phyloP scores from a whole-genome alignment of 92 coral and sea anemone species.

The Epizoanthus rinbou region DNA sequence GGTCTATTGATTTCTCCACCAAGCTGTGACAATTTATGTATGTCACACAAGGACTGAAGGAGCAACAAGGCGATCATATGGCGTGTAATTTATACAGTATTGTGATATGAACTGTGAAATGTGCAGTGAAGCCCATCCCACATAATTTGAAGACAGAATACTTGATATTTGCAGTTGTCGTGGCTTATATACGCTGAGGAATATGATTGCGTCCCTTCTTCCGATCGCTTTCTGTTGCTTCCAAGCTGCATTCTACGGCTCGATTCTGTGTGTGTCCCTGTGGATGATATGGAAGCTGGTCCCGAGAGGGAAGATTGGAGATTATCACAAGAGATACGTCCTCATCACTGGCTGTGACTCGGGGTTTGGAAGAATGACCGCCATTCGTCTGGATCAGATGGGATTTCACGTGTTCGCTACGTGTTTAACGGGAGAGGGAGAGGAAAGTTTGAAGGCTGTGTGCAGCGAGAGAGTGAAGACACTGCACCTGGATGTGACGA shows the following conservation, averaged over 20 bases:
- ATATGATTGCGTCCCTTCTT: neutral
- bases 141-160: no score
- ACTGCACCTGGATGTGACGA: slow-evolving; percentile 77
- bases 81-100: no score
- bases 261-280: neutral
- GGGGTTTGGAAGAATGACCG: slow-evolving; percentile 75
- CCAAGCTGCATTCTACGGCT: neutral
- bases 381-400: slow-evolving; percentile 70
- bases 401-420: slow-evolving; percentile 83
- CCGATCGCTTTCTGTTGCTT: neutral
- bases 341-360: slow-evolving; percentile 77
- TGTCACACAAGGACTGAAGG: no score
- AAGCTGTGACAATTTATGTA: no score
- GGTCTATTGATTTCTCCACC: no score
- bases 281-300: neutral
- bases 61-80: no score
- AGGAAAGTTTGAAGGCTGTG: slow-evolving; percentile 40
- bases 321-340: slow-evolving; percentile 59
- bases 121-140: no score
- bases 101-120: no score
- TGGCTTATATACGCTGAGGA: no score
- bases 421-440: slow-evolving; percentile 82
- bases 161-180: no score
- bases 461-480: slow-evolving; percentile 67
- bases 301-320: slow-evolving; percentile 38